Evolutionary conservation across 2,888 invertebrate genomes (phyloP).

Genomic region (Steromphala cineraria): DNA sequence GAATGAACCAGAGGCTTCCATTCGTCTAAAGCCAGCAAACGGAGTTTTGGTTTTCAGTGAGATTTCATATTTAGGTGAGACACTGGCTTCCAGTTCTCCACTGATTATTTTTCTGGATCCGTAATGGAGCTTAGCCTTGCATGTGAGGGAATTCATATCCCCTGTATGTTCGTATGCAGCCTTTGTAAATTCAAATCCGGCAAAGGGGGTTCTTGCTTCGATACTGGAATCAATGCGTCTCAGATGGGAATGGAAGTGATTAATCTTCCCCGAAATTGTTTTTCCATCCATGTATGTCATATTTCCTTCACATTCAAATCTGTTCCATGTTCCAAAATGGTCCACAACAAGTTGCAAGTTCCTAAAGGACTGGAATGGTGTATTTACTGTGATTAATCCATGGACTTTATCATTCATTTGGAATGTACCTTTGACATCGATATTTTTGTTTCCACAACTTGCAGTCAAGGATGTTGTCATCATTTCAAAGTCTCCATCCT

Average conservation of each 20-base stretch:
- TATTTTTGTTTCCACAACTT: background rate
- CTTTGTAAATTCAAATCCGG: slow-evolving; percentile 28
- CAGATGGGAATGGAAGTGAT: background rate
- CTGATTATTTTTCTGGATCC: background rate
- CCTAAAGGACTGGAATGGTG: slow-evolving; percentile 18
- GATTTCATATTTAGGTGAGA: background rate
- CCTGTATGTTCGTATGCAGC: slow-evolving; percentile 29
- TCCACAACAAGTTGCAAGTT: slow-evolving; percentile 30
- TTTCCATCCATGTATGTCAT: slow-evolving; percentile 22
- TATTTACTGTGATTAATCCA: slow-evolving; percentile 25
- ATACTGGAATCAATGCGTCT: slow-evolving; percentile 14
- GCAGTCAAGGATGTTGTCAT: background rate
- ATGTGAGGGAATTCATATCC: slow-evolving; percentile 18
- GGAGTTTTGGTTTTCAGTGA: background rate
- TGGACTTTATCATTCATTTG: background rate
- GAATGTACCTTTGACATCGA: background rate
- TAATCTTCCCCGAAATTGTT: slow-evolving; percentile 27
- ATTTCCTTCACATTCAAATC: slow-evolving; percentile 32
- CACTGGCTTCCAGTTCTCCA: slow-evolving; percentile 1
- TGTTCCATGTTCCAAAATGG: slow-evolving; percentile 32
- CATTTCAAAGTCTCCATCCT: background rate
- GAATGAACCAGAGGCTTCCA: slow-evolving; percentile 15
- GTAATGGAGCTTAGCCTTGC: slow-evolving; percentile 24
- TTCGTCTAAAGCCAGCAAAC: background rate
- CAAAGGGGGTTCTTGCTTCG: slow-evolving; percentile 51